A percentile compares a stretch with the other conserved stretches of the same genome.
Conservation (phyloP, 1,140 invertebrate genomes). For the Leptinotarsa texana region DNA sequence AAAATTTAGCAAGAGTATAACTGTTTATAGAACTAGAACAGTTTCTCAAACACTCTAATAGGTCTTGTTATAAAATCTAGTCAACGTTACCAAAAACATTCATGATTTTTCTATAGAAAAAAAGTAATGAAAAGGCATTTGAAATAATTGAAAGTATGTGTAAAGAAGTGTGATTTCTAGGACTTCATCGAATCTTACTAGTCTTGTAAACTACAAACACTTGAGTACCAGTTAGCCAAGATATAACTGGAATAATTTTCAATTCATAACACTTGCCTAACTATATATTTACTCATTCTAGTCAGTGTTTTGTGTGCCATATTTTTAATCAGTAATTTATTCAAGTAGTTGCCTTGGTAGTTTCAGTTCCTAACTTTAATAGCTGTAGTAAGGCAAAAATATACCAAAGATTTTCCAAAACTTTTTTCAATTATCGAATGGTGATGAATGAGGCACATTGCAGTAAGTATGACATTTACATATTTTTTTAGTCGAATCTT, state of each 20-base stretch:
- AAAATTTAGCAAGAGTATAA: conserved; percentile 47
- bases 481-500: too few relatives aligned
- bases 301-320: conserved; percentile 7
- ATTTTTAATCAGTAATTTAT: background rate
- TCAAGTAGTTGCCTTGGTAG: background rate
- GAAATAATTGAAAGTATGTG: too few relatives aligned
- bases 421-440: background rate
- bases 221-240: too few relatives aligned
- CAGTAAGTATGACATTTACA: background rate
- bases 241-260: too few relatives aligned
- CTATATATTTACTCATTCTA: background rate
- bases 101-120: too few relatives aligned
- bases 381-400: background rate
- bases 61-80: background rate
- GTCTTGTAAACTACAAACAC: too few relatives aligned
- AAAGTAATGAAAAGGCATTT: too few relatives aligned
- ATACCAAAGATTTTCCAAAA: background rate
- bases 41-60: conserved; percentile 17
- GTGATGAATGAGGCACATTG: background rate
- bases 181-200: too few relatives aligned
- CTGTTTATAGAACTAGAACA: conserved; percentile 44
- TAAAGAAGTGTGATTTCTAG: too few relatives aligned
- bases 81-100: background rate
- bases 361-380: background rate
- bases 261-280: too few relatives aligned